A percentile compares a stretch with the other conserved stretches of the same genome.
These are phyloP conservation scores for Chalcis sispes DNA, from an alignment of 2,888 invertebrate genomes.

Conservation along the genomic window DNA sequence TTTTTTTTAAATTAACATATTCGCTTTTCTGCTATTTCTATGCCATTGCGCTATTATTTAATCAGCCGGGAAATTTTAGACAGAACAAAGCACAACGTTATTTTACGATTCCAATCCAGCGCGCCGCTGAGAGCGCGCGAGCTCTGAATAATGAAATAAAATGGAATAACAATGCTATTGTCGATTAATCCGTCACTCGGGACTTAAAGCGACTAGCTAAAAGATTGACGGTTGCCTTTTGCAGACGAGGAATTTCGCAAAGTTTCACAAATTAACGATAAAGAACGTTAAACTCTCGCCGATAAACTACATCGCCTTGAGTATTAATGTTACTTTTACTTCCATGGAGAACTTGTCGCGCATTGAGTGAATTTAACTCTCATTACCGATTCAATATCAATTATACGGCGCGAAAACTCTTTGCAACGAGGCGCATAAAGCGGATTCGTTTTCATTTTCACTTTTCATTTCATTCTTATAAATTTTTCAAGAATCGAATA, in stretches of 20 bases:
- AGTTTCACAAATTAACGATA: constrained; percentile 38
- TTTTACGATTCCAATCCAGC: too few species aligned
- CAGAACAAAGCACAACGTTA: constrained; percentile 9
- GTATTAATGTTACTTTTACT: too few species aligned
- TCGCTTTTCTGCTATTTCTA: neutral
- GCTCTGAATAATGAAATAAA: too few species aligned
- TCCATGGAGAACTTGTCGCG: too few species aligned
- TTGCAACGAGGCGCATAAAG: neutral
- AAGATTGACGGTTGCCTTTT: constrained; percentile 23
- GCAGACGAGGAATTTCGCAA: constrained; percentile 22
- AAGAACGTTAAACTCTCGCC: constrained; percentile 17
- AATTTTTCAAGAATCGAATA: too few species aligned
- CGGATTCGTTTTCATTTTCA: too few species aligned
- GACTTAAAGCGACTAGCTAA: constrained; percentile 3
- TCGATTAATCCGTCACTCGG: constrained; percentile 22
- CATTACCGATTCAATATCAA: neutral
- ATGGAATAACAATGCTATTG: constrained; percentile 11
- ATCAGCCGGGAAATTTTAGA: constrained; percentile 1
- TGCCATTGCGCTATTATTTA: neutral
- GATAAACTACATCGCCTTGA: neutral
- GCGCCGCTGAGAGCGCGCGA: too few species aligned
- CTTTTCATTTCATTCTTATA: too few species aligned
- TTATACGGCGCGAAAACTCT: too few species aligned
- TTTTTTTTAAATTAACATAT: neutral
- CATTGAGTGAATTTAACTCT: neutral